These are phyloP conservation scores for Acomys russatus DNA, from an alignment of 2,797 vertebrate species.

Conservation along the genomic window DNA sequence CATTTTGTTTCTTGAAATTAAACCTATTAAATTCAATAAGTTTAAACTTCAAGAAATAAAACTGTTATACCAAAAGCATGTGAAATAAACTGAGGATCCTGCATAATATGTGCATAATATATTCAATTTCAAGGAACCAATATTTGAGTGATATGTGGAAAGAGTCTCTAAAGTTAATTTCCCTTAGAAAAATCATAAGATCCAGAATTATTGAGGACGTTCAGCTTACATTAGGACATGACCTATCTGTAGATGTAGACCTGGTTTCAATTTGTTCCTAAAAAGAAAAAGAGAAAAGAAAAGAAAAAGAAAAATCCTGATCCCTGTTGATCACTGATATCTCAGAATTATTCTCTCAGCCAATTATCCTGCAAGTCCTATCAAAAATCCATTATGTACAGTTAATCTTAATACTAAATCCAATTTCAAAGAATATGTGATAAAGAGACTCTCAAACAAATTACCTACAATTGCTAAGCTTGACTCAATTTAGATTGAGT, in stretches of 20 bases:
- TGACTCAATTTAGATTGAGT: slow-evolving; percentile 72
- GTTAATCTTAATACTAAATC: slow-evolving; percentile 74
- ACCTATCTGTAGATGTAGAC: slow-evolving; percentile 24
- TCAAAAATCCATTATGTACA: slow-evolving; percentile 70
- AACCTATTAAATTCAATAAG: slow-evolving; percentile 12
- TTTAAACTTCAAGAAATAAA: slow-evolving; percentile 18
- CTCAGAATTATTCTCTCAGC: slow-evolving; percentile 63
- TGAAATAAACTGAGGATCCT: neutral
- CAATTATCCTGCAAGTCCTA: slow-evolving; percentile 66
- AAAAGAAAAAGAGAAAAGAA: neutral
- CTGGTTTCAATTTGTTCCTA: slow-evolving; percentile 58
- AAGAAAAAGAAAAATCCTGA: neutral
- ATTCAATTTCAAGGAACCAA: neutral
- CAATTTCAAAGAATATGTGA: slow-evolving; percentile 76
- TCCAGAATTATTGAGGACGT: slow-evolving; percentile 35
- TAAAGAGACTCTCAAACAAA: slow-evolving; percentile 77
- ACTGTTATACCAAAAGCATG: neutral
- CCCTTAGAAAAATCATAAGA: neutral
- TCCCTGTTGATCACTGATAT: slow-evolving; percentile 53
- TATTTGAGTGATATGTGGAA: neutral
- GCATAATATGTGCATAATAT: neutral
- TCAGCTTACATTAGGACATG: neutral
- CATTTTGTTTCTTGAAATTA: neutral
- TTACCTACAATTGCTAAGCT: slow-evolving; percentile 70
- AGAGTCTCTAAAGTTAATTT: slow-evolving; percentile 35